Evolutionary conservation across 1,140 invertebrate genomes (phyloP).

Genomic region (Theocolax elegans): DNA sequence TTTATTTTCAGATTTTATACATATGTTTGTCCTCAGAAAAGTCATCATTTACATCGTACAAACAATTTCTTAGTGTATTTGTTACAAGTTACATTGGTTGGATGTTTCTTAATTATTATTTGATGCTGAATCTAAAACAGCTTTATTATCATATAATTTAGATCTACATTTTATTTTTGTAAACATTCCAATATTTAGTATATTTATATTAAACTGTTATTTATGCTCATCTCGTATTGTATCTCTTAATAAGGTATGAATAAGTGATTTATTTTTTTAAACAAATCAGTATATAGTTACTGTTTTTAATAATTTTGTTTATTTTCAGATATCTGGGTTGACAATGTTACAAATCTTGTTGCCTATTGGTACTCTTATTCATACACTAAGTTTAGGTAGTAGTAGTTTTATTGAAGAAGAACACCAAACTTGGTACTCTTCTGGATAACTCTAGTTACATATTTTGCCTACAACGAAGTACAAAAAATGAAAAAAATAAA

Average conservation of each 20-base stretch:
- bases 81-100: conserved; percentile 45
- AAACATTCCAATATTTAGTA: conserved; percentile 21
- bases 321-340: no score
- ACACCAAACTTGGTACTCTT: conserved; percentile 92
- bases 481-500: no score
- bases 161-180: conserved; percentile 36
- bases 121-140: conserved; percentile 36
- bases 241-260: conserved; percentile 4
- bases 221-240: conserved; percentile 35
- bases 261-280: no score
- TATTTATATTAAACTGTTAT: conserved; percentile 44
- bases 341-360: conserved; percentile 14
- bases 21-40: conserved; percentile 42
- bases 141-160: conserved; percentile 10
- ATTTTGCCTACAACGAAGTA: conserved; percentile 48
- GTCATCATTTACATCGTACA: conserved; percentile 26
- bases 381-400: conserved; percentile 66
- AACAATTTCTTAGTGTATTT: conserved; percentile 38
- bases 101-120: conserved; percentile 49
- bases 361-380: conserved; percentile 51
- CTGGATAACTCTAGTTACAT: conserved; percentile 65
- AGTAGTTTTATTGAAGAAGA: conserved; percentile 95
- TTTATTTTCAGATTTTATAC: conserved; percentile 50
- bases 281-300: no score
- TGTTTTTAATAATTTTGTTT: no score